Base-by-base conservation (phyloP, 2,888 invertebrate genomes). In the Lasioglossum leucozonium region DNA sequence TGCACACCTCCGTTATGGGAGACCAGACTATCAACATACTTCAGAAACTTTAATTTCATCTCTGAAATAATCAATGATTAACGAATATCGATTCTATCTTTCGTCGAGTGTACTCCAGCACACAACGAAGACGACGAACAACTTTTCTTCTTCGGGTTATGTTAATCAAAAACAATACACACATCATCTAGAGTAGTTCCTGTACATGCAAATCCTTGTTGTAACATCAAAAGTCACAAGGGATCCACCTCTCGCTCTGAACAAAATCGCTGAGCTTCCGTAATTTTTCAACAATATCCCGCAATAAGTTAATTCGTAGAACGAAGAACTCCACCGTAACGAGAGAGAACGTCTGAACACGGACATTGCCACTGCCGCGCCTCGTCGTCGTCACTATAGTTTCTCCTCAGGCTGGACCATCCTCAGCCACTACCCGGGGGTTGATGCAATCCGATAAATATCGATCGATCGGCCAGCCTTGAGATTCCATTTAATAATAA, bases 401-500 rank as follows among this genome's bases (percentile, higher is more conserved):
- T 87, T 81, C 80, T 83, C 79, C 85, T 87, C 79, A 78, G 79
- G 75, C 82, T 67, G 42, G 69, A 73, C 77, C 77, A 65, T 78
- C 72, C 69, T 58, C 71, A 69, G 62, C 44, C 69, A 40, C 77
- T 76, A 72, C 73, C 74, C 69, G 30, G 76, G 6, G 67, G 67
- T 67, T 81, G 82, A 84, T 87, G 87, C 85, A 86, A 87, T 90
- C 88, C 74, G 92, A 93, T 93, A 94, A 93, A 93, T 93, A 93
- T 94, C 91, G 93, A 93, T 92, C 90, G 87, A 82, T 65, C 37
- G 69, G 62, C 77, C 79, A 86, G 92, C 93, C 93, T 93, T 92
- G 93, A 91, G 92, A 90, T 92, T 94, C 92, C 92, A 93, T 93
- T 93, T 93, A 92, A 93, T 92, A 92, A 93, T 92, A 92, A 93